phyloP scores from a whole-genome alignment of 1,140 invertebrate species.

The Proctacanthus coquilletti region DNA sequence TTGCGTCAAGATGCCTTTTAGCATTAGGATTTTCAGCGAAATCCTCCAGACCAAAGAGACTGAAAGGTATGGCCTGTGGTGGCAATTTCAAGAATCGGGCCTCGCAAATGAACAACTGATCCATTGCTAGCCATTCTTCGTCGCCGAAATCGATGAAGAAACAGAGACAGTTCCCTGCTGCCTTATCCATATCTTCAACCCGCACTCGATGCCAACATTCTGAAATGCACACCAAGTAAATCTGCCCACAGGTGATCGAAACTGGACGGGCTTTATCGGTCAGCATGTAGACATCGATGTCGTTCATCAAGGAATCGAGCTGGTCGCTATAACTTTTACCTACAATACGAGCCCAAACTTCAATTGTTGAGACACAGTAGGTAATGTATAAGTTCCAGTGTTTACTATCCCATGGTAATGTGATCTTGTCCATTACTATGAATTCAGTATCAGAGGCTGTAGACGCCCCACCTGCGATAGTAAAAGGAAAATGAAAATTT shows the following conservation, averaged over 20 bases:
- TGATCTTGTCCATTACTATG: conserved; percentile 6
- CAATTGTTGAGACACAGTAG: conserved; percentile 18
- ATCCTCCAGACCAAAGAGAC: conserved; percentile 25
- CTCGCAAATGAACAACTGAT: conserved; percentile 14
- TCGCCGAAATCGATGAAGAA: conserved; percentile 28
- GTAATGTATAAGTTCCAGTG: conserved; percentile 25
- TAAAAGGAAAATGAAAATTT: background rate
- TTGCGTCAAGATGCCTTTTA: conserved; percentile 11
- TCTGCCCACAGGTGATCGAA: conserved; percentile 8
- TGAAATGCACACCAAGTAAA: conserved; percentile 19
- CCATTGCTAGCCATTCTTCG: conserved; percentile 12
- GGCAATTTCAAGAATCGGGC: conserved; percentile 17
- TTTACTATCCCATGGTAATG: conserved; percentile 11
- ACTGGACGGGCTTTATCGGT: conserved; percentile 6
- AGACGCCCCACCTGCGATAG: background rate
- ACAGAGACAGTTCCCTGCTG: conserved; percentile 14
- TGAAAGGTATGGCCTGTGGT: conserved; percentile 21
- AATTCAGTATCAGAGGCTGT: conserved; percentile 4
- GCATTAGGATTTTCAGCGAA: conserved; percentile 26
- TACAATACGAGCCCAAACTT: conserved; percentile 23
- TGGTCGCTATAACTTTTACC: conserved; percentile 16
- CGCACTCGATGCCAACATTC: conserved; percentile 27
- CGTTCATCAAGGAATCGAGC: conserved; percentile 16
- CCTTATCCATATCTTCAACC: conserved; percentile 13
- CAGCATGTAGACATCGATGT: conserved; percentile 18